Percentiles rank a stretch among this genome's conserved stretches.
These are phyloP conservation scores for Neosilurus hyrtlii DNA, from an alignment of 2,797 vertebrate genomes.

Conservation along the genomic window DNA sequence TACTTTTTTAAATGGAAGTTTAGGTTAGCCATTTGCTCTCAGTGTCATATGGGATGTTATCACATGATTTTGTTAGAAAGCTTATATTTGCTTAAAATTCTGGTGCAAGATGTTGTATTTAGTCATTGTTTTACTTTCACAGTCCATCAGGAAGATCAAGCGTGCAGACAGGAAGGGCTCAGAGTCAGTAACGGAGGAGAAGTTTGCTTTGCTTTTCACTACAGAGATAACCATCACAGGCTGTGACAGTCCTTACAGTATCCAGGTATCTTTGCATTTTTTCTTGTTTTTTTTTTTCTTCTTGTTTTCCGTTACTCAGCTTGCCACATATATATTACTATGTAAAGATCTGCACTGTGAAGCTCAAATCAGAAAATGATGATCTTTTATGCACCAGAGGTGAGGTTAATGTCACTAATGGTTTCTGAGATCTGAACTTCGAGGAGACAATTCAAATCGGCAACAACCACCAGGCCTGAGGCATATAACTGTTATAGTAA, in stretches of 20 bases:
- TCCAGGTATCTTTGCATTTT: conserved; percentile 75
- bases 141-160: conserved; percentile 97
- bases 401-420: too few relatives aligned
- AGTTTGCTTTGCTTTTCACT: conserved; percentile 90
- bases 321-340: background rate
- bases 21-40: background rate
- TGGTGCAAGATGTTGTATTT: background rate
- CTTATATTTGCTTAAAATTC: background rate
- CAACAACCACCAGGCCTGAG: too few relatives aligned
- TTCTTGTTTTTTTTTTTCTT: background rate
- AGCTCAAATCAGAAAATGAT: background rate
- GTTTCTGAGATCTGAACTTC: too few relatives aligned
- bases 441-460: too few relatives aligned
- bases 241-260: conserved; percentile 72
- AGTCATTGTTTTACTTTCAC: conserved; percentile 21
- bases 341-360: background rate
- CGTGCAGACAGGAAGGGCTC: conserved; percentile 93
- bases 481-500: too few relatives aligned
- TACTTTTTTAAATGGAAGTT: background rate
- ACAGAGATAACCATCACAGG: conserved; percentile 79
- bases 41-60: background rate
- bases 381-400: too few relatives aligned
- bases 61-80: background rate
- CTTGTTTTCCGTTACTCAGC: background rate
- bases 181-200: conserved; percentile 96